Evolutionary conservation across 2,113 vertebrate species (phyloP), one percentile per base, ranked within the genome.

Genomic region (Vulpes ferrilata): DNA sequence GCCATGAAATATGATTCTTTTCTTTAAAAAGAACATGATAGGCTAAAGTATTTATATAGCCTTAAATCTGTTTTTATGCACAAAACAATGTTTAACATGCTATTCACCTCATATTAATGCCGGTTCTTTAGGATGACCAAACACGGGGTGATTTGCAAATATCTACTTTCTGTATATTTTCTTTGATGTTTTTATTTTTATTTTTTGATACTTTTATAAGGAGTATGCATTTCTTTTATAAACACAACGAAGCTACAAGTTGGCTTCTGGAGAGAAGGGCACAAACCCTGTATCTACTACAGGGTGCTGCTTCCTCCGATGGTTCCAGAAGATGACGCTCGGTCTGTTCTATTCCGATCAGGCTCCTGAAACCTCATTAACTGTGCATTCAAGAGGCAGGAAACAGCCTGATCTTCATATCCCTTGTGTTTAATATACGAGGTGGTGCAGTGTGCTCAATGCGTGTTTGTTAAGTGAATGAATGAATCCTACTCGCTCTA

Each of bases 371-470:
- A 9, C 57, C 20, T 95, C 59, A 86, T 62, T 83, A 25, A 20
- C n/a, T 5, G 3, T 20, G 35, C 22, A 38, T 10, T 82, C 23
- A 27, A 82, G 51, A 32, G 48, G 20, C 38, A 55, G 48, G 55
- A 69, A 60, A n/a, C 1, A 60, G 11, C 38, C 30, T 13, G 35
- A 0, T 15, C 62, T 57, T 59, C 35, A 71, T n/a, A 57, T 51
- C 57, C 25, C 3, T 74, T 5, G 73, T 55, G 79, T 74, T 38
- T 59, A 60, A 27, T 16, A 23, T 1, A 15, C 0, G 1, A 78
- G 73, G 11, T 32, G 10, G 27, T 35, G 19, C 0, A 11, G 19
- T 1, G 0, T 13, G 30, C 22, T 48, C 22, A 19, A 5, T 2
- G 6, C 10, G 0, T 62, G 48, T 32, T 71, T 48, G 43, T n/a